Conservation (phyloP, 2,113 vertebrate genomes). For the Morone saxatilis region DNA sequence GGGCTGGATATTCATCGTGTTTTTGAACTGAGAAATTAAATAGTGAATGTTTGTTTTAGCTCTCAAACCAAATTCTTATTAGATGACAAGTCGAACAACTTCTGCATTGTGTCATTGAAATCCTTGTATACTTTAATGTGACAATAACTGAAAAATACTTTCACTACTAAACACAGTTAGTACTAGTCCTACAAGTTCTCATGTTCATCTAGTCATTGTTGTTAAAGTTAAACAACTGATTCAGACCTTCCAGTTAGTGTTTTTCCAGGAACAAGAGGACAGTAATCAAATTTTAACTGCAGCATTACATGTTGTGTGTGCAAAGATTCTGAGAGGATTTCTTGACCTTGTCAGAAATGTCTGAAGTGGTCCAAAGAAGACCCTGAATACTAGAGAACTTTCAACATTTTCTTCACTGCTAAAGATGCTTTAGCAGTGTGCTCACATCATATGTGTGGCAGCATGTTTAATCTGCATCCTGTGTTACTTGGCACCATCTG, state of each 20-base stretch:
- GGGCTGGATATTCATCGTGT: neutral
- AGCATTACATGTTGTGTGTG: neutral
- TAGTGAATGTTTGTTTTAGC: neutral
- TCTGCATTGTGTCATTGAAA: neutral
- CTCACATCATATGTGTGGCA: neutral
- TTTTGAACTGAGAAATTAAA: neutral
- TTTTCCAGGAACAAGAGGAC: neutral
- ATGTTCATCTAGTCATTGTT: neutral
- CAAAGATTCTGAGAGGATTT: neutral
- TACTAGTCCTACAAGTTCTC: neutral
- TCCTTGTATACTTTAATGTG: conserved; percentile 10
- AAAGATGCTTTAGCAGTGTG: neutral
- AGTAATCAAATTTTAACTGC: neutral
- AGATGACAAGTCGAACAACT: neutral
- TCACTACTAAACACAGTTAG: neutral
- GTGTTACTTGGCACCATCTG: neutral
- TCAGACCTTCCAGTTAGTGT: neutral
- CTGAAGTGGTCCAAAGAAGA: neutral
- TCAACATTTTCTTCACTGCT: neutral
- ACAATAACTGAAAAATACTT: neutral
- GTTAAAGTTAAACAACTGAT: neutral
- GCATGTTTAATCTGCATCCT: neutral
- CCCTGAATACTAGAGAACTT: too few relatives aligned
- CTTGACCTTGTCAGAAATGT: neutral
- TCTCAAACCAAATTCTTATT: neutral